These are phyloP conservation scores for Eumaeus atala DNA, from an alignment of 1,140 invertebrate genomes.

Conservation along the genomic window DNA sequence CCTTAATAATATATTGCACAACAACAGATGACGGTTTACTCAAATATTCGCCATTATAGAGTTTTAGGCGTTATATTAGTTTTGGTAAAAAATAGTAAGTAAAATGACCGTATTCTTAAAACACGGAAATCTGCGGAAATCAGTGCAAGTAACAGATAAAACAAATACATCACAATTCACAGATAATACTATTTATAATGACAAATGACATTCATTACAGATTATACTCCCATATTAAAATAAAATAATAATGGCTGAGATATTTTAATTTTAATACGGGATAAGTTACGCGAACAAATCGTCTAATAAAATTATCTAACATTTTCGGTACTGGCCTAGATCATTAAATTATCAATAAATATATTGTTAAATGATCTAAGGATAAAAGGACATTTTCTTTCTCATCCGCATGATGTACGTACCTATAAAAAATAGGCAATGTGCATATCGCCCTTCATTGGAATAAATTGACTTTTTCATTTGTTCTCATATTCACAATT, in stretches of 20 bases:
- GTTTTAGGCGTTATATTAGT: conserved; percentile 10
- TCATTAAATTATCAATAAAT: no score
- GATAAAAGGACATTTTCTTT: no score
- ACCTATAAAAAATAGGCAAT: no score
- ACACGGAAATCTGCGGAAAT: conserved; percentile 55
- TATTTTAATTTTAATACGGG: conserved; percentile 6
- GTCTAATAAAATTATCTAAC: no score
- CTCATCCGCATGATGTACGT: no score
- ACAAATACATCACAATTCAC: neutral
- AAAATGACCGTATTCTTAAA: conserved; percentile 40
- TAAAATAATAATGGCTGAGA: neutral
- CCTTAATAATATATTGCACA: conserved; percentile 9
- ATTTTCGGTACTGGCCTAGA: no score
- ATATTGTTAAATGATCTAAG: no score
- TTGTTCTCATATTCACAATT: no score
- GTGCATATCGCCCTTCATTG: no score
- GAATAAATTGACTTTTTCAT: no score
- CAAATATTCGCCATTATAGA: conserved; percentile 12
- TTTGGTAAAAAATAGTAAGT: conserved; percentile 24
- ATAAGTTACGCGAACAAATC: no score
- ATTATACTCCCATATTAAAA: neutral
- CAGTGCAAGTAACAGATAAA: conserved; percentile 24
- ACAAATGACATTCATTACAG: neutral
- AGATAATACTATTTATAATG: neutral
- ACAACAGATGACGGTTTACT: conserved; percentile 8